Evolutionary conservation across 2,888 invertebrate genomes (phyloP).

Genomic region (Crocallis elinguaria): DNA sequence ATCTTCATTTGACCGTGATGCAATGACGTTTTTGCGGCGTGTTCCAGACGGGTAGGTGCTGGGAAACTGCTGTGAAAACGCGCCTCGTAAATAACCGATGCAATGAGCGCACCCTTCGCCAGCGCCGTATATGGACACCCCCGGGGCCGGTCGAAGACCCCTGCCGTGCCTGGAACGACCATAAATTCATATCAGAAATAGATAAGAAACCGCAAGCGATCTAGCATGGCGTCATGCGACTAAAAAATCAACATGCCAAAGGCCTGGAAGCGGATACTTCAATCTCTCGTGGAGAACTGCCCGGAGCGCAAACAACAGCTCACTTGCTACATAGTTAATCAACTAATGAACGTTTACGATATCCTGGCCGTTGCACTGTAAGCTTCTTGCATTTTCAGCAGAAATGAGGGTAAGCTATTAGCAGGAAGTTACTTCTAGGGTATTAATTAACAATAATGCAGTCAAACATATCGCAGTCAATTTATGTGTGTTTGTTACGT

Average conservation of each 20-base stretch:
- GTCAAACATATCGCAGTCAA: no score
- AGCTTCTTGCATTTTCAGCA: not conserved
- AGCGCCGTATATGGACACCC: constrained; percentile 43
- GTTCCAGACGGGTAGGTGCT: constrained; percentile 66
- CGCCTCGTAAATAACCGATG: constrained; percentile 36
- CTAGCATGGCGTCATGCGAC: constrained; percentile 3
- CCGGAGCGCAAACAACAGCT: not conserved
- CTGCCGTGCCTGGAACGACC: constrained; percentile 22
- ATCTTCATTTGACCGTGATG: constrained; percentile 83
- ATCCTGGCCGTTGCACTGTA: not conserved
- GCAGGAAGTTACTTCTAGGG: no score
- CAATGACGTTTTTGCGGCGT: constrained; percentile 63
- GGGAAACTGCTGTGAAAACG: constrained; percentile 69
- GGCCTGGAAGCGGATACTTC: constrained; percentile 4
- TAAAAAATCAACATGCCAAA: constrained; percentile 10
- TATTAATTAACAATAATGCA: no score
- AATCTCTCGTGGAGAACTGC: not conserved
- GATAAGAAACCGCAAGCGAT: constrained; percentile 23
- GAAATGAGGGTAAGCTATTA: not conserved
- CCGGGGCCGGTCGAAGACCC: constrained; percentile 42
- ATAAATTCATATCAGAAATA: constrained; percentile 22
- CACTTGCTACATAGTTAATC: not conserved
- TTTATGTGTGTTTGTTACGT: no score
- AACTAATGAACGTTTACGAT: constrained; percentile 8
- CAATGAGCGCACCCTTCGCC: constrained; percentile 45